phyloP scores from a whole-genome alignment of 2,888 invertebrate genomes.

The Chesias legatella region DNA sequence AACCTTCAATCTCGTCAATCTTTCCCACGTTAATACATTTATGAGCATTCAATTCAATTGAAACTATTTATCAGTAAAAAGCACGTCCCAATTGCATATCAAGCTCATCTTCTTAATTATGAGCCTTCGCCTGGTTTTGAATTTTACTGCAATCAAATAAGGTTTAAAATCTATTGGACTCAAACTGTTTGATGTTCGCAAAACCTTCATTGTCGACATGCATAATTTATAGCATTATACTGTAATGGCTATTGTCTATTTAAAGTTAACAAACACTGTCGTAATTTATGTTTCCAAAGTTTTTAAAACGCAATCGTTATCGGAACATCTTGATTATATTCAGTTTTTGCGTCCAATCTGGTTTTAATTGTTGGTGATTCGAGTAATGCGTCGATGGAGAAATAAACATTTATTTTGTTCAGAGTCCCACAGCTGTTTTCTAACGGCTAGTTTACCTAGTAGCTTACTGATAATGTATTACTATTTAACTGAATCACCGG shows the following conservation, averaged over 20 bases:
- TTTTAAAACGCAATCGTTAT: slow-evolving; percentile 44
- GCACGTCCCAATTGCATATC: slow-evolving; percentile 42
- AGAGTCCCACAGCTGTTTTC: slow-evolving; percentile 25
- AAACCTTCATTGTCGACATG: no score
- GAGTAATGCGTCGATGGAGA: slow-evolving; percentile 34
- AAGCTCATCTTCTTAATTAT: no score
- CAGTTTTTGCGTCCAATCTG: slow-evolving; percentile 39
- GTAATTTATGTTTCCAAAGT: slow-evolving; percentile 54
- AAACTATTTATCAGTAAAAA: slow-evolving; percentile 35
- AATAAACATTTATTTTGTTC: slow-evolving; percentile 31
- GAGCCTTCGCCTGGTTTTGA: no score
- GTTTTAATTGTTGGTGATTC: slow-evolving; percentile 41
- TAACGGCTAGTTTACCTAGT: background rate
- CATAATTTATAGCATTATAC: background rate
- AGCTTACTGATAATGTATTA: background rate
- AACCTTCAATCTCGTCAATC: slow-evolving; percentile 50
- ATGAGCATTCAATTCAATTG: slow-evolving; percentile 37
- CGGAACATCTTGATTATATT: slow-evolving; percentile 59
- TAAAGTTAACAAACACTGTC: slow-evolving; percentile 43
- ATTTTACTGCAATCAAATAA: no score
- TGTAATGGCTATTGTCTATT: background rate
- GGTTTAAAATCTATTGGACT: no score
- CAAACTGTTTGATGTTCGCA: no score
- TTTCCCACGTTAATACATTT: slow-evolving; percentile 57
- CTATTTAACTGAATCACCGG: no score